Evolutionary conservation across 2,888 invertebrate species (phyloP), one percentile per base, ranked within the genome.

Genomic region (Xestoiulus laeticollis): DNA sequence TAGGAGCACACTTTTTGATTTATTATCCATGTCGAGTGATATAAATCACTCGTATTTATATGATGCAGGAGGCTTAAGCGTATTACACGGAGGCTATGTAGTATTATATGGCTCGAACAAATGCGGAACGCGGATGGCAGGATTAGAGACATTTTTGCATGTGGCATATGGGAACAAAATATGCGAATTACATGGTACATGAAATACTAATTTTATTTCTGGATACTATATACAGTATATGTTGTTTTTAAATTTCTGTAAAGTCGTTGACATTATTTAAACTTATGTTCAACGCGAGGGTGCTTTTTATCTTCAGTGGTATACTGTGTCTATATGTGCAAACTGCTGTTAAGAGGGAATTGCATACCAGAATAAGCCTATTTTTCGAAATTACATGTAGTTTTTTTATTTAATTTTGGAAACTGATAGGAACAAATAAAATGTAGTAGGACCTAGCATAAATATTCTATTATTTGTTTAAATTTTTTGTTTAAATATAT

Each of bases 11-110:
- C 85, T 43, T 44, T 85, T 85, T 85, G 85, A 85, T 85, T 38
- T 85, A 85, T 85, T 85, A 44, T 85, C 85, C 44, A 38, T 78
- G 78, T 85, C 85, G n/a, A 85, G 85, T 43, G 85, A 85, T 43
- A 85, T 85, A 85, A 85, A 85, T 85, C 44, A 44, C 85, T 85
- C 78, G 78, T 78, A 78, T 78, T 78, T 78, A 78, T 59, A n/a
- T 30, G 26, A 78, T 26, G 78, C 78, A 14, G 8, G 26, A 78
- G 78, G 78, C 78, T 22, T 78, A 78, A 30, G 30, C 22, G 12
- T 78, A 78, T 78, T 30, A 78, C 26, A 22, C 59, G 5, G 78
- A 78, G 12, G 78, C 78, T 78, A 30, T 78, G 4, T 1, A 10
- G 48, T 48, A 48, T 48, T n/a, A 53, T 53, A 53, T n/a, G n/a